These are phyloP conservation scores for Pediacus dermestoides DNA, from an alignment of 2,888 invertebrate species.

Conservation along the genomic window DNA sequence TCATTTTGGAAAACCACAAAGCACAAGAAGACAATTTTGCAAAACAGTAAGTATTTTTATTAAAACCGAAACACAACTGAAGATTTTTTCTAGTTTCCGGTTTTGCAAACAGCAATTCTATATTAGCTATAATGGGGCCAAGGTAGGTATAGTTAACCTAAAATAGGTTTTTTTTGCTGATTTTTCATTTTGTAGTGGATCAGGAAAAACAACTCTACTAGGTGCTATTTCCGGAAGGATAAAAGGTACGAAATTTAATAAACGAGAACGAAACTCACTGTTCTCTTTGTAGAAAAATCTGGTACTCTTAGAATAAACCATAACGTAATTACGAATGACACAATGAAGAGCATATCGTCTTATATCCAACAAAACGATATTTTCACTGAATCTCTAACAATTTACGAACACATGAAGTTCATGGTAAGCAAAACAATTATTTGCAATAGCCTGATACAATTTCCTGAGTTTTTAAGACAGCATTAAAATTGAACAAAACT, in stretches of 20 bases:
- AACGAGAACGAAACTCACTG: too few relatives aligned
- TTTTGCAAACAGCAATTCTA: slow-evolving; percentile 62
- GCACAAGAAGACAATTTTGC: slow-evolving; percentile 26
- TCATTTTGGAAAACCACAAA: slow-evolving; percentile 22
- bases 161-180: slow-evolving; percentile 7
- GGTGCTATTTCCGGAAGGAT: slow-evolving; percentile 70
- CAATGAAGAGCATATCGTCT: slow-evolving; percentile 73
- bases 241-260: slow-evolving; percentile 54
- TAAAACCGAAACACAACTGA: not conserved
- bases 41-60: slow-evolving; percentile 20
- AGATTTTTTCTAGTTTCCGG: slow-evolving; percentile 66
- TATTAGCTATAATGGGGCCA: slow-evolving; percentile 72
- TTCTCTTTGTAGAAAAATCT: slow-evolving; percentile 16
- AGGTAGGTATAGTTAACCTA: slow-evolving; percentile 51
- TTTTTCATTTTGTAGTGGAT: slow-evolving; percentile 56
- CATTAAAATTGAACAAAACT: slow-evolving; percentile 67
- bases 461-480: slow-evolving; percentile 55
- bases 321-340: slow-evolving; percentile 57
- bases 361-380: slow-evolving; percentile 86
- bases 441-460: slow-evolving; percentile 8
- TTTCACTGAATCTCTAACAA: slow-evolving; percentile 72
- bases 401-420: slow-evolving; percentile 79
- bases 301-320: slow-evolving; percentile 42
- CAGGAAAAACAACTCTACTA: slow-evolving; percentile 72
- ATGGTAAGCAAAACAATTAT: slow-evolving; percentile 60